phyloP scores from a whole-genome alignment of 2,113 vertebrate genomes.

The Suncus etruscus region DNA sequence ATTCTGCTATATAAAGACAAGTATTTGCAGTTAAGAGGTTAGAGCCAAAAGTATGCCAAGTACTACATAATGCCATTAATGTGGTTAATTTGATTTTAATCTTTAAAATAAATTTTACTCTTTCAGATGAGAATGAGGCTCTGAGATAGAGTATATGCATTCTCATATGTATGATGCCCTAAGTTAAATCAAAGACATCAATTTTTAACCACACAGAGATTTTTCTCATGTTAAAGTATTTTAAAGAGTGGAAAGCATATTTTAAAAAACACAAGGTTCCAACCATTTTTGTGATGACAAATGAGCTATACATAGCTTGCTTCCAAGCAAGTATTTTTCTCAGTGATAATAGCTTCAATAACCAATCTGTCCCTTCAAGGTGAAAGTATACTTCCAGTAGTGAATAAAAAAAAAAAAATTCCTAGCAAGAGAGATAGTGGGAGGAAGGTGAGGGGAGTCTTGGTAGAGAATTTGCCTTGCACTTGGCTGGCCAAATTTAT shows the following conservation, averaged over 20 bases:
- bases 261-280: background rate
- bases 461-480: too few species aligned
- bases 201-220: background rate
- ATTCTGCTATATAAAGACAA: background rate
- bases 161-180: background rate
- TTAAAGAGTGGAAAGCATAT: constrained; percentile 11
- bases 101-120: constrained; percentile 10
- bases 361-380: background rate
- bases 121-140: background rate
- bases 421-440: background rate
- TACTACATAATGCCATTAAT: background rate
- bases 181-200: too few species aligned
- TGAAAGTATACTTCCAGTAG: background rate
- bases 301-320: background rate
- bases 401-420: background rate
- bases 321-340: constrained; percentile 25
- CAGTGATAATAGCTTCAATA: constrained; percentile 21
- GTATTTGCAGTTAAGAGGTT: background rate
- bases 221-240: background rate
- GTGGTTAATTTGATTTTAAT: background rate
- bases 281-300: constrained; percentile 11
- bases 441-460: too few species aligned
- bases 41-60: background rate
- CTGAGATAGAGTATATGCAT: background rate
- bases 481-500: too few species aligned